Conservation (phyloP, 2,888 invertebrate genomes). For the Ferrisia virgata region DNA sequence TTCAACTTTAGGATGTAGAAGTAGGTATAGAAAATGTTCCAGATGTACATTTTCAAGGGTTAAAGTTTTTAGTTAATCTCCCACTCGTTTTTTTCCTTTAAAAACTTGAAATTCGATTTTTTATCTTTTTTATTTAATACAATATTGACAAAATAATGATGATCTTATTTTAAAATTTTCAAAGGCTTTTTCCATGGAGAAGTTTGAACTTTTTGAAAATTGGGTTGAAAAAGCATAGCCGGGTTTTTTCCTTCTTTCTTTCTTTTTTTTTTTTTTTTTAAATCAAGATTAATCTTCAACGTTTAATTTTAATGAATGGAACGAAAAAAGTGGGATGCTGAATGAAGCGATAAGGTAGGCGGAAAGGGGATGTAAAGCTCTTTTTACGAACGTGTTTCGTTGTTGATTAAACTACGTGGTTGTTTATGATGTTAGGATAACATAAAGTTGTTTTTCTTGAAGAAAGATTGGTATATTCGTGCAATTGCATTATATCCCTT, state of each 20-base stretch:
- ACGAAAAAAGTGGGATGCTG: background rate
- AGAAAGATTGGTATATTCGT: background rate
- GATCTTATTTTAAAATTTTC: no score
- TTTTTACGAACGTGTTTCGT: background rate
- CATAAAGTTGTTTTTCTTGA: background rate
- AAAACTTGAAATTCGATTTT: no score
- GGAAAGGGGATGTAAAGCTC: background rate
- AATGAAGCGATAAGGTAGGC: background rate
- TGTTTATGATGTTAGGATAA: background rate
- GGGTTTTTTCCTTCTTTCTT: background rate
- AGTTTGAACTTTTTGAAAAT: no score
- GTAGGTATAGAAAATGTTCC: no score
- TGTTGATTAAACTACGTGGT: background rate
- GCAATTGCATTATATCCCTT: background rate
- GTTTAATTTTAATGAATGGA: background rate
- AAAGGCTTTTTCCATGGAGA: no score
- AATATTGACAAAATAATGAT: no score
- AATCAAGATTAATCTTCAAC: background rate
- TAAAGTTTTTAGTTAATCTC: no score
- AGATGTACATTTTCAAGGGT: no score
- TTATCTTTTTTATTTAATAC: no score
- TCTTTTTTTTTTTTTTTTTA: no score
- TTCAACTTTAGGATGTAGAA: no score
- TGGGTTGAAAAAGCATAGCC: background rate
- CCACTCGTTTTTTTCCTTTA: no score